Evolutionary conservation across 1,140 invertebrate species (phyloP), one percentile per base, ranked within the genome.

Genomic region (Nephila pilipes): DNA sequence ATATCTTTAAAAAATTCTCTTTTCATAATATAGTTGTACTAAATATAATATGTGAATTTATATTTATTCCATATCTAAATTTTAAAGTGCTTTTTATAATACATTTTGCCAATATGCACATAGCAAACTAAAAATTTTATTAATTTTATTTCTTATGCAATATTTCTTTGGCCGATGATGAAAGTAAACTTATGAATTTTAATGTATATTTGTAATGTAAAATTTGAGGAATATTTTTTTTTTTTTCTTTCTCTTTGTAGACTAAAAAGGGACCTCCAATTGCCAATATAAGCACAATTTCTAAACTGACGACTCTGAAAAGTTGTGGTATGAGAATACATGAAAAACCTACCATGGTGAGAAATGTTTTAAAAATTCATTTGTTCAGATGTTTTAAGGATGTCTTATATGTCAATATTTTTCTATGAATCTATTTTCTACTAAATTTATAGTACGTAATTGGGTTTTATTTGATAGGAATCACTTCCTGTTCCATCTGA

Each of bases 231-330:
- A 22, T 22, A 20, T 20, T n/a, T 22, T 6, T 60, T 60, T 5
- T 60, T 18, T 55, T 60, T 60, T 25, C 58, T 54, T 93, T 58
- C n/a, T 54, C n/a, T n/a, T 92, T 60, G 6, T 75, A 93, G 91
- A 54, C 83, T n/a, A 20, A 29, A 2, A 93, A 87, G 87, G 91
- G 91, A 25, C 91, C 91, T 54, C 91, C 91, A 1, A 93, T 93
- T 46, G 91, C 85, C n/a, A 38, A 93, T 60, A 93, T 93, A 57
- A 93, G 55, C 22, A 87, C 91, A 6, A 87, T 93, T 25, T 75
- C 91, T 36, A 93, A 87, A 46, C 38, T 93, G 25, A 54, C 91
- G 5, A 93, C 91, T 29, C 25, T 93, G n/a, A 93, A 79, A 87
- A 93, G 83, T 25, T 87, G 60, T 87, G 63, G 90, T 4, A 18